Evolutionary conservation across 30 jellyfish, hydroid and myxozoan species (phyloP), one percentile per base, ranked within the genome.

Genomic region (Aurelia coerulea): DNA sequence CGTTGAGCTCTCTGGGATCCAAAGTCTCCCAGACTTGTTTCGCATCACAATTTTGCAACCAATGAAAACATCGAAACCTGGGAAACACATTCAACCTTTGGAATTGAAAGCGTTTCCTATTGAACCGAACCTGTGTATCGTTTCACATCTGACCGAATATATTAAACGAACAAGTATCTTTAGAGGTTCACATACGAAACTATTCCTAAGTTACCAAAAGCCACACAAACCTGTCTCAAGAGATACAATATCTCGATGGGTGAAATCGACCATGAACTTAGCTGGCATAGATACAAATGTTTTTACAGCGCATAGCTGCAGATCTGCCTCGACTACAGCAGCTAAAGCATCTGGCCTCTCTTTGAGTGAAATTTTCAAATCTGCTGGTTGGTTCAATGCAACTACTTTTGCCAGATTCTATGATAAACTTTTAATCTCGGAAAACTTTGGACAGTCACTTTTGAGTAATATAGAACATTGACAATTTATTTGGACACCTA

Each of bases 1-100:
- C 51, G 6, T 39, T 3, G 51, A 39, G 0, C 70, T 60, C 6
- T n/a, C 32, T 2, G 32, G 32, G 70, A 16, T 60, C 10, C 32
- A 23, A 2, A 60, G 10, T 75, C 63, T 12, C 95, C 95, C n/a
- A 60, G 84, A 65, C 74, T 59, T 51, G 60, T 68, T 39, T 39
- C 51, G 51, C 51, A 39, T 3, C 81, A 29, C 70, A 85, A 74
- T 7, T 85, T 52, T 64, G 95, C 75, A 42, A 42, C 95, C 12
- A 39, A 37, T 69, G 62, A 85, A 85, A 56, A 74, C 70, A 17
- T 73, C 94, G 9, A 39, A 68, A 60, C 83, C 88, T 19, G 94
- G 94, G 31, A 60, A 85, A 4, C 94, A 73, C 70, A 46, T 70
- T 46, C 62, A 74, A 58, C 94, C 94, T 18, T 13, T 85, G 15